phyloP scores from a whole-genome alignment of 2,888 invertebrate species.

The Pecten maximus region DNA sequence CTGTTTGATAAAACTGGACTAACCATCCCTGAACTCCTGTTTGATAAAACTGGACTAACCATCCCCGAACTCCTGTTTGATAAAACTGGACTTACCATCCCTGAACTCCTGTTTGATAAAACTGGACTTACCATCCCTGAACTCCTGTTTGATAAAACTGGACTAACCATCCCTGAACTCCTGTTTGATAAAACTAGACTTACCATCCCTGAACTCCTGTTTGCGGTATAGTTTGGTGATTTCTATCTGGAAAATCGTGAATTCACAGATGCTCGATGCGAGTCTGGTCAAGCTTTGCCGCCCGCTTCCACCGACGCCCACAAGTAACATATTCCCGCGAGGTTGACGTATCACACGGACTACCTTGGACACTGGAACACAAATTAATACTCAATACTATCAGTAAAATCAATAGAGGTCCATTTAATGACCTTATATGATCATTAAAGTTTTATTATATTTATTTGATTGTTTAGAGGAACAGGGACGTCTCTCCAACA shows the following conservation, averaged over 20 bases:
- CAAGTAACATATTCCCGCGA: slow-evolving; percentile 91
- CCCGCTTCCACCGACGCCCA: slow-evolving; percentile 94
- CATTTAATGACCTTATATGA: no score
- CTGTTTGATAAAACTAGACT: slow-evolving; percentile 34
- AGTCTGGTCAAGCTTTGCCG: slow-evolving; percentile 91
- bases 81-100: slow-evolving; percentile 76
- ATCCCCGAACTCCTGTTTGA: neutral
- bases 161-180: neutral
- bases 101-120: slow-evolving; percentile 86
- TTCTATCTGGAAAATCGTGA: slow-evolving; percentile 90
- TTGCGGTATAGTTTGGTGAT: slow-evolving; percentile 90
- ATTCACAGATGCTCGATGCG: slow-evolving; percentile 91
- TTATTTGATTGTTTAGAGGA: no score
- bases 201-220: slow-evolving; percentile 86
- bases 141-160: slow-evolving; percentile 87
- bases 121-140: slow-evolving; percentile 83
- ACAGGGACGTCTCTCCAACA: no score
- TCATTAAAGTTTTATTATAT: no score
- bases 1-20: slow-evolving; percentile 33
- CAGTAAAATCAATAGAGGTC: no score
- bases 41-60: no score
- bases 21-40: slow-evolving; percentile 86
- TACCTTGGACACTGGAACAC: slow-evolving; percentile 87
- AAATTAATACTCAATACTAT: no score
- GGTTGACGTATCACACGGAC: slow-evolving; percentile 92